Conservation (phyloP, 1,140 invertebrate species). For the Drosophila mojavensis region DNA sequence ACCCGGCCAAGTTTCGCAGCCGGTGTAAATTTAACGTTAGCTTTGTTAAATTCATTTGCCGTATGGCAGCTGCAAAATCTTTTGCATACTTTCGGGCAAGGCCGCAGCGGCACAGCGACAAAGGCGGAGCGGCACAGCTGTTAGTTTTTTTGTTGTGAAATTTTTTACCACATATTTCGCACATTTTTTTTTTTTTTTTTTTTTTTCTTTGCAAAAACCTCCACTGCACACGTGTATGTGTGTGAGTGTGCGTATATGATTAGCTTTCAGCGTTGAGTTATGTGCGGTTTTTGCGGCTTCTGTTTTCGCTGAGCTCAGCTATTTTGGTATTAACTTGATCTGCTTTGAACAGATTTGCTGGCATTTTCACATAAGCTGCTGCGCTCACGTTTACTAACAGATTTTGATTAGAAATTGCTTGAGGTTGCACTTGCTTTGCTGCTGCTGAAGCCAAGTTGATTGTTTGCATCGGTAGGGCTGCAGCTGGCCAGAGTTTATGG, state of each 20-base stretch:
- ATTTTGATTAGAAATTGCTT: conserved; percentile 73
- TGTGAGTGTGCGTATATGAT: conserved; percentile 30
- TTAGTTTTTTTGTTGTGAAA: conserved; percentile 30
- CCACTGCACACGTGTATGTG: not conserved
- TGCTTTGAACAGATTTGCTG: conserved; percentile 60
- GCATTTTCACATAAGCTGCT: conserved; percentile 62
- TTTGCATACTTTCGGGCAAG: conserved; percentile 61
- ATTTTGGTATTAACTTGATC: conserved; percentile 71
- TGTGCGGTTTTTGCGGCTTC: conserved; percentile 60
- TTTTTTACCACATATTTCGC: conserved; percentile 36
- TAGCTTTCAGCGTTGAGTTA: conserved; percentile 52
- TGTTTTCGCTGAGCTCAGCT: conserved; percentile 57
- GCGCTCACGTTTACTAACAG: conserved; percentile 32
- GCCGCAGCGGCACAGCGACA: not conserved
- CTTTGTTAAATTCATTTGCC: conserved; percentile 71
- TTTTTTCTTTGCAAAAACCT: not conserved
- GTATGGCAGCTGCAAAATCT: conserved; percentile 44
- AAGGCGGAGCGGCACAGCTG: conserved; percentile 4
- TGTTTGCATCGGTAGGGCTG: conserved; percentile 4
- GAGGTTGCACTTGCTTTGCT: conserved; percentile 36
- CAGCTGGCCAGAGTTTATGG: not conserved
- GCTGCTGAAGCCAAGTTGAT: conserved; percentile 1
- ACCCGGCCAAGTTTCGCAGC: not conserved
- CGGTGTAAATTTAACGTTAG: conserved; percentile 72
- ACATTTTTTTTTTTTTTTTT: conserved; percentile 2